A percentile compares a stretch with the other conserved stretches of the same genome.
phyloP scores from a whole-genome alignment of 2,113 vertebrate genomes.

The Dascyllus trimaculatus region DNA sequence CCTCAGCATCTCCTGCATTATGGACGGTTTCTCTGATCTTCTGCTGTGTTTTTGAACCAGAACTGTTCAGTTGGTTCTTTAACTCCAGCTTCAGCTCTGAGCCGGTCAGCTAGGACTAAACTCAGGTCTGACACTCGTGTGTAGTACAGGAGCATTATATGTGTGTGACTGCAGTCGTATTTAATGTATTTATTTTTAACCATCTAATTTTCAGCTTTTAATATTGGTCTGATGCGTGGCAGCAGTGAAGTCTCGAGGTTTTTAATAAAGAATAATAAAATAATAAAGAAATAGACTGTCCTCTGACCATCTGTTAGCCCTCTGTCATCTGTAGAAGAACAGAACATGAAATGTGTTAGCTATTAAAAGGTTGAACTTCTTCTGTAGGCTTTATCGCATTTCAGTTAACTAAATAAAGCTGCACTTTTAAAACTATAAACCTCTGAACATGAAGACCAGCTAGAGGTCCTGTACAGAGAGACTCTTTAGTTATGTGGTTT shows the following conservation, averaged over 20 bases:
- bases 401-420: no score
- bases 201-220: slow-evolving; percentile 11
- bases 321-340: background rate
- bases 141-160: background rate
- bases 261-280: no score
- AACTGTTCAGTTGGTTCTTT: no score
- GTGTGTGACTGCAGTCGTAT: slow-evolving; percentile 3
- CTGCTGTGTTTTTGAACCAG: slow-evolving; percentile 2
- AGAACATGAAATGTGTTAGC: slow-evolving; percentile 1
- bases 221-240: background rate
- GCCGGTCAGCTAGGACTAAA: background rate
- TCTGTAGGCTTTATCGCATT: no score
- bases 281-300: no score
- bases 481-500: no score
- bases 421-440: no score
- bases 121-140: background rate
- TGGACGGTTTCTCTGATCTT: background rate
- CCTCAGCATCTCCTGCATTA: background rate
- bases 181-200: slow-evolving; percentile 54
- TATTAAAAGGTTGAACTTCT: slow-evolving; percentile 27
- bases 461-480: no score
- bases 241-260: background rate
- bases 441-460: no score
- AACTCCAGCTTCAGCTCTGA: background rate
- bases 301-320: background rate